Conservation (phyloP, 37 sponge, comb jelly and placozoan genomes). For the Cladorhizidae sp. region DNA sequence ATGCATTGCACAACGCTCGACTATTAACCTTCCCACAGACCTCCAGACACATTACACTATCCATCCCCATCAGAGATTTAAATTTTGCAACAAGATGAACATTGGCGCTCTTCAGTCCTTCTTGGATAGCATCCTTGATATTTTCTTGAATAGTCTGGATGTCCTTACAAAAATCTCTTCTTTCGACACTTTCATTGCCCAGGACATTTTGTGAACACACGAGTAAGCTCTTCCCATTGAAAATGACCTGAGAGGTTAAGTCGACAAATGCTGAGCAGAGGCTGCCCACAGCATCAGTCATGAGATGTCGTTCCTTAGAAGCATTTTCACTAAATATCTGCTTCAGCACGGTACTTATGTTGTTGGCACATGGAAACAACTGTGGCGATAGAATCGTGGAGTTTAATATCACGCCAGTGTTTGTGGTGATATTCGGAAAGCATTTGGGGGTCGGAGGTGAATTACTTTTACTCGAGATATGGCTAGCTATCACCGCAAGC, state of each 20-base stretch:
- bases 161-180: no score
- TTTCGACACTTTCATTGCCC: no score
- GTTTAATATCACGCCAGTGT: background rate
- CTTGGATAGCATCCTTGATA: background rate
- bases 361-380: no score
- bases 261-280: background rate
- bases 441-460: background rate
- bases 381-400: background rate
- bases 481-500: no score
- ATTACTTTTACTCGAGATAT: no score
- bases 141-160: background rate
- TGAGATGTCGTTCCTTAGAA: background rate
- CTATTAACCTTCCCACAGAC: background rate
- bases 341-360: background rate
- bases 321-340: background rate
- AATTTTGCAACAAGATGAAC: background rate
- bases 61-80: background rate
- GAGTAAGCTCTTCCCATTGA: background rate
- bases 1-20: slow-evolving; percentile 3
- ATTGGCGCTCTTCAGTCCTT: background rate
- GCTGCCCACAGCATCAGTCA: background rate
- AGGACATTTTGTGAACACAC: background rate
- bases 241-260: background rate
- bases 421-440: background rate
- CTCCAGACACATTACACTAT: background rate